These are phyloP conservation scores for Melitaea cinxia DNA, from an alignment of 1,140 invertebrate genomes.

Conservation along the genomic window DNA sequence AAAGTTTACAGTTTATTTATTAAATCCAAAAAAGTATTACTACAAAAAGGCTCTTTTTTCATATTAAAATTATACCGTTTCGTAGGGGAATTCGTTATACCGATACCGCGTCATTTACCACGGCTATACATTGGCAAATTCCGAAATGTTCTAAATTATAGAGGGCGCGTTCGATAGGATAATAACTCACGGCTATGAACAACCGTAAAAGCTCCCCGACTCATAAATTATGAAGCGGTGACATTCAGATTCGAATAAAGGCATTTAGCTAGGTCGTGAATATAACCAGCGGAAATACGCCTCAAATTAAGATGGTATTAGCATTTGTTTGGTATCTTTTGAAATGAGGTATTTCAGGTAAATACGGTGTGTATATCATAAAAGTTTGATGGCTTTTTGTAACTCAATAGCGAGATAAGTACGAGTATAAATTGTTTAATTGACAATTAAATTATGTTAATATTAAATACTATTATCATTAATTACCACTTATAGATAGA, in stretches of 20 bases:
- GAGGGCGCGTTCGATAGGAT: slow-evolving; percentile 40
- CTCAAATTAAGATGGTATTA: slow-evolving; percentile 52
- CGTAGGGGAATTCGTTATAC: slow-evolving; percentile 31
- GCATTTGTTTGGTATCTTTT: slow-evolving; percentile 40
- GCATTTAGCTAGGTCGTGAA: slow-evolving; percentile 45
- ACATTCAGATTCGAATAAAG: slow-evolving; percentile 63
- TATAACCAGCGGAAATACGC: slow-evolving; percentile 38
- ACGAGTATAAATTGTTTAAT: too few relatives aligned
- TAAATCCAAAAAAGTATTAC: too few relatives aligned
- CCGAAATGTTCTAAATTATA: slow-evolving; percentile 36
- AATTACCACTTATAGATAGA: too few relatives aligned
- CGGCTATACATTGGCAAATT: slow-evolving; percentile 35
- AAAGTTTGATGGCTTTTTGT: slow-evolving; percentile 8
- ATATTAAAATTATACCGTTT: slow-evolving; percentile 3
- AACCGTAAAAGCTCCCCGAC: slow-evolving; percentile 36
- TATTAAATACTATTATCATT: too few relatives aligned
- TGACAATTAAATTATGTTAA: too few relatives aligned
- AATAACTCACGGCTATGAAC: slow-evolving; percentile 55
- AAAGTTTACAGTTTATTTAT: too few relatives aligned
- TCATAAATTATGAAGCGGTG: slow-evolving; percentile 69
- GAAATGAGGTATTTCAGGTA: slow-evolving; percentile 31
- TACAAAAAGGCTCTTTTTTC: too few relatives aligned
- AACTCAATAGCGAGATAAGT: too few relatives aligned
- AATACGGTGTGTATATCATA: slow-evolving; percentile 21
- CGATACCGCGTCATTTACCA: slow-evolving; percentile 29